Conservation (phyloP, 2,113 vertebrate genomes). For the rabbit (Oryctolagus cuniculus) region DNA sequence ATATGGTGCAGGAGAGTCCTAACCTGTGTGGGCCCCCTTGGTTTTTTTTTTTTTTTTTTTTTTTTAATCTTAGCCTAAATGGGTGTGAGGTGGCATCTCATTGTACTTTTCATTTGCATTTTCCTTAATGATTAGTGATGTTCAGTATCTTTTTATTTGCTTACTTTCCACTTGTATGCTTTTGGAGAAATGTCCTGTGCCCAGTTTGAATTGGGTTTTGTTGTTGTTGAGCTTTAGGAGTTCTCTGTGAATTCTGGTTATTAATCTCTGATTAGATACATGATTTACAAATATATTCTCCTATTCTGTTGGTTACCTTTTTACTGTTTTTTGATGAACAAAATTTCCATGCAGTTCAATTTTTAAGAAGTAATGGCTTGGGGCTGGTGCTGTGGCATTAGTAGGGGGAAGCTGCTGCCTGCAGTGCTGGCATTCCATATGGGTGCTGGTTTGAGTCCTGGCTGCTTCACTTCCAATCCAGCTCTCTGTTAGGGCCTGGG, state of each 20-base stretch:
- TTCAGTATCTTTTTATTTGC: constrained; percentile 36
- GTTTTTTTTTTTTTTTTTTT: too few relatives aligned
- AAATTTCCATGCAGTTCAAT: constrained; percentile 16
- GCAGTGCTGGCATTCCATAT: too few relatives aligned
- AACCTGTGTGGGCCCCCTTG: too few relatives aligned
- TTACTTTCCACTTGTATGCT: not conserved
- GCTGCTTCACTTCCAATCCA: too few relatives aligned
- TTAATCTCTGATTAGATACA: not conserved
- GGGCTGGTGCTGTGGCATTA: too few relatives aligned
- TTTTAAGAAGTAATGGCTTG: too few relatives aligned
- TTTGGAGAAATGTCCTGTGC: constrained; percentile 12
- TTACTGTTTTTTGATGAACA: not conserved
- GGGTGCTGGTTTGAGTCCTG: too few relatives aligned
- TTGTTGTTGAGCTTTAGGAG: not conserved
- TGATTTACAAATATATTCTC: constrained; percentile 55
- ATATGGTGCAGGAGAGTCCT: too few relatives aligned
- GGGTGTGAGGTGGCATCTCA: not conserved
- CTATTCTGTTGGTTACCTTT: constrained; percentile 31
- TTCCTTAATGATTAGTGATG: not conserved
- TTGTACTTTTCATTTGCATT: constrained; percentile 11
- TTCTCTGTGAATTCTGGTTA: not conserved
- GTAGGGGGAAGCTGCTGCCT: too few relatives aligned
- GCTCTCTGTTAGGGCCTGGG: too few relatives aligned
- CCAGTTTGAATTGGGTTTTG: not conserved
- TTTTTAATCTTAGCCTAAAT: not conserved